These are phyloP conservation scores for Cyanoderma ruficeps DNA, from an alignment of 2,113 vertebrate genomes.

Conservation along the genomic window DNA sequence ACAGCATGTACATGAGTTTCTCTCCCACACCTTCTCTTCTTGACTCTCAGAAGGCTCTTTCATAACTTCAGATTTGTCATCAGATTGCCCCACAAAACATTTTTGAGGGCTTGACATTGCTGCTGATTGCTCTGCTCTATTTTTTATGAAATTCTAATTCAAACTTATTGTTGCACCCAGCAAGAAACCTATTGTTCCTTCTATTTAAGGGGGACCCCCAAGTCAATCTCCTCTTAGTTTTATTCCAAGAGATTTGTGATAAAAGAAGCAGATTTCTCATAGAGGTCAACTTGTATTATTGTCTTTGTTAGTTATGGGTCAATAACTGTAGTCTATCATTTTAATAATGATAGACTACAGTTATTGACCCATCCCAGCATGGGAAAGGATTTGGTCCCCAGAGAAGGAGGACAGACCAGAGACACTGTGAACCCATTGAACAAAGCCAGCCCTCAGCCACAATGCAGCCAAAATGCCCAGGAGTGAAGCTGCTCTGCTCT, in stretches of 20 bases:
- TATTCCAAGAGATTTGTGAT: not conserved
- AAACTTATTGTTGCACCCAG: not conserved
- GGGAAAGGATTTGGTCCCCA: not conserved
- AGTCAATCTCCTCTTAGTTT: not conserved
- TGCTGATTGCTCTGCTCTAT: not conserved
- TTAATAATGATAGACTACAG: too few species aligned
- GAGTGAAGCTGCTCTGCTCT: not conserved
- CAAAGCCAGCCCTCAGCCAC: not conserved
- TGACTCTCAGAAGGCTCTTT: not conserved
- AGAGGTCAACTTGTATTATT: not conserved
- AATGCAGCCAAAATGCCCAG: not conserved
- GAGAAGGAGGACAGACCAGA: not conserved
- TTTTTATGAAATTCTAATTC: not conserved
- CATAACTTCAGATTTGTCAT: not conserved
- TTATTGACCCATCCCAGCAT: too few species aligned
- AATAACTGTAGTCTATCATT: not conserved
- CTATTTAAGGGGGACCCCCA: not conserved
- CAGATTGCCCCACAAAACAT: not conserved
- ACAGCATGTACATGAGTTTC: accelerated
- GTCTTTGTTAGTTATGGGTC: not conserved
- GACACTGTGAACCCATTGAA: not conserved
- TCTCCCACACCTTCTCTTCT: not conserved
- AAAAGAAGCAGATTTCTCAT: not conserved
- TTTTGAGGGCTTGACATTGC: not conserved
- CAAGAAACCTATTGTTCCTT: not conserved